Conservation (phyloP, 2,113 vertebrate species). For the Rhea pennata region DNA sequence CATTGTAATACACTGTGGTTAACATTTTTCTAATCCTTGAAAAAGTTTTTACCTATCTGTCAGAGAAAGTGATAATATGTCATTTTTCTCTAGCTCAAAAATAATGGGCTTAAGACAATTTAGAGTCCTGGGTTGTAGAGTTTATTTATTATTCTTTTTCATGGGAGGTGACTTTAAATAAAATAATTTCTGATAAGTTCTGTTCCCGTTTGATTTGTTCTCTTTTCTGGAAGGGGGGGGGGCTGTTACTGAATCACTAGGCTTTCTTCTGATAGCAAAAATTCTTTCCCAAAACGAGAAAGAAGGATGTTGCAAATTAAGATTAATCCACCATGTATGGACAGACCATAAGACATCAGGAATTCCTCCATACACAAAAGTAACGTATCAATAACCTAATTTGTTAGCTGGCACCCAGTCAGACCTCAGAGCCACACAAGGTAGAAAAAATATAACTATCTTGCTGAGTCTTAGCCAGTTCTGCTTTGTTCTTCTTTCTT, state of each 20-base stretch:
- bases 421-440: slow-evolving; percentile 50
- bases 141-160: slow-evolving; percentile 15
- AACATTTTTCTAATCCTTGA: neutral
- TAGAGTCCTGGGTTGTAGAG: neutral
- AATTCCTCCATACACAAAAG: slow-evolving; percentile 5
- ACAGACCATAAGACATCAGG: neutral
- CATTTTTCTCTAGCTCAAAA: neutral
- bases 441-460: neutral
- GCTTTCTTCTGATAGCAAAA: slow-evolving; percentile 16
- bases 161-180: neutral
- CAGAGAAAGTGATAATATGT: neutral
- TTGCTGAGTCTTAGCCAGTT: slow-evolving; percentile 21
- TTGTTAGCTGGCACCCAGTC: slow-evolving; percentile 39
- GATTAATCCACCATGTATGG: neutral
- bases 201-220: slow-evolving; percentile 9
- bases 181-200: neutral
- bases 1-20: neutral
- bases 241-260: neutral
- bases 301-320: slow-evolving; percentile 6
- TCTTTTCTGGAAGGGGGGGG: neutral
- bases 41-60: neutral
- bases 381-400: slow-evolving; percentile 42
- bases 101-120: neutral
- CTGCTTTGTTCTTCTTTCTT: slow-evolving; percentile 37
- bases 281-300: neutral